Evolutionary conservation across 2,113 vertebrate genomes (phyloP).

Genomic region (Passer domesticus): DNA sequence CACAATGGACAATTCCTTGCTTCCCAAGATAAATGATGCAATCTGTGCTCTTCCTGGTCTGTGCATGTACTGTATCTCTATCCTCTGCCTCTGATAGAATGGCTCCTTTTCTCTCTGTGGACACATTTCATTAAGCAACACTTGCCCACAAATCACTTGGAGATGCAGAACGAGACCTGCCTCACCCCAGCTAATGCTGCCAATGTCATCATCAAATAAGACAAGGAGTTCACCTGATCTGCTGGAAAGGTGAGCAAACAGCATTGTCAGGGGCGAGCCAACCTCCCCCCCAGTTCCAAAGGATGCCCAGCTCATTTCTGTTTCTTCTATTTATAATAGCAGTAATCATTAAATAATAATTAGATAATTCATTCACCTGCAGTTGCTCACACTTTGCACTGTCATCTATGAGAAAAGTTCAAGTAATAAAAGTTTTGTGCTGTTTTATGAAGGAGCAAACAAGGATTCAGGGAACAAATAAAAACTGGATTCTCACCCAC

Average conservation of each 20-base stretch:
- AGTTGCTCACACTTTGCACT: background rate
- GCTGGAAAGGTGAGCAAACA: background rate
- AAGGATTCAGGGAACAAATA: background rate
- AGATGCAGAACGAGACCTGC: background rate
- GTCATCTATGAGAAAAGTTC: background rate
- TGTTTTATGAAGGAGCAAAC: background rate
- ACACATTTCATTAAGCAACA: background rate
- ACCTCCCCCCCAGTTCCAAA: background rate
- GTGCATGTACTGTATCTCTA: background rate
- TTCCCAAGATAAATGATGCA: conserved; percentile 31
- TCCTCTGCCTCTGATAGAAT: background rate
- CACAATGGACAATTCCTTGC: background rate
- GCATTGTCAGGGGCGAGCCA: background rate
- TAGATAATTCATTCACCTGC: background rate
- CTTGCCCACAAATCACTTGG: background rate
- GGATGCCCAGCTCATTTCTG: background rate
- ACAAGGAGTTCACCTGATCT: background rate
- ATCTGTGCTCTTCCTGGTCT: background rate
- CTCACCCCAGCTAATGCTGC: background rate
- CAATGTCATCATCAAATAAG: background rate
- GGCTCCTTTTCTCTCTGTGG: background rate
- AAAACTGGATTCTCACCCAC: background rate
- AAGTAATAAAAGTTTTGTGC: background rate
- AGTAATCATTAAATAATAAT: background rate
- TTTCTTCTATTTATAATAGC: background rate